These are phyloP conservation scores for Actinia tenebrosa DNA, from an alignment of 64 coral and sea anemone genomes.

Conservation along the genomic window DNA sequence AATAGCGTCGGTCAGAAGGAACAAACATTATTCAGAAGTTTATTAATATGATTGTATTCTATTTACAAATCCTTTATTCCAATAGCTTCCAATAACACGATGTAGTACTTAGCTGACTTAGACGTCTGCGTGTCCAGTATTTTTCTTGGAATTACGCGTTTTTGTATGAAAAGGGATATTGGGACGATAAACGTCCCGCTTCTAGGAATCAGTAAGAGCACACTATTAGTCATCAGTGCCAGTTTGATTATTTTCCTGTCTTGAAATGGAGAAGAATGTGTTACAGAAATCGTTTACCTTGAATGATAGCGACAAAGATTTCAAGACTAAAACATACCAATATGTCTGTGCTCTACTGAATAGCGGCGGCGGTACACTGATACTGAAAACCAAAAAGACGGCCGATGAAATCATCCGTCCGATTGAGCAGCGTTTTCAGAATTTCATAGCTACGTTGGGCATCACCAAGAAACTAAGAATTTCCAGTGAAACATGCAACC, in stretches of 20 bases:
- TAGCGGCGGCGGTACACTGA: conserved; percentile 19
- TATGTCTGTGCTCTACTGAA: conserved; percentile 15
- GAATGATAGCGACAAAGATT: not conserved
- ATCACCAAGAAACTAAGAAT: not conserved
- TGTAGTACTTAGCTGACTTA: no score
- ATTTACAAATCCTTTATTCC: no score
- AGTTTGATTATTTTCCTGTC: not conserved
- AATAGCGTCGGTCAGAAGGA: no score
- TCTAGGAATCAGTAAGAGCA: no score
- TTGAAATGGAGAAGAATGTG: not conserved
- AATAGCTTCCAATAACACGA: no score
- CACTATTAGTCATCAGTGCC: not conserved
- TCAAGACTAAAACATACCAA: not conserved
- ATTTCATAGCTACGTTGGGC: not conserved
- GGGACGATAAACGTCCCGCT: no score
- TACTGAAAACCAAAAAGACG: not conserved
- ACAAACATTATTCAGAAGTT: no score
- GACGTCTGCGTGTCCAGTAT: no score
- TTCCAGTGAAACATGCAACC: not conserved
- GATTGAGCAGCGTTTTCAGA: not conserved
- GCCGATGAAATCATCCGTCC: not conserved
- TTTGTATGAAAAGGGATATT: no score
- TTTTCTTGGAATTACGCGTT: no score
- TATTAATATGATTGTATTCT: no score
- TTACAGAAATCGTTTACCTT: not conserved